Base-by-base conservation (phyloP, 2,888 invertebrate genomes). In the Euzophera pinguis region DNA sequence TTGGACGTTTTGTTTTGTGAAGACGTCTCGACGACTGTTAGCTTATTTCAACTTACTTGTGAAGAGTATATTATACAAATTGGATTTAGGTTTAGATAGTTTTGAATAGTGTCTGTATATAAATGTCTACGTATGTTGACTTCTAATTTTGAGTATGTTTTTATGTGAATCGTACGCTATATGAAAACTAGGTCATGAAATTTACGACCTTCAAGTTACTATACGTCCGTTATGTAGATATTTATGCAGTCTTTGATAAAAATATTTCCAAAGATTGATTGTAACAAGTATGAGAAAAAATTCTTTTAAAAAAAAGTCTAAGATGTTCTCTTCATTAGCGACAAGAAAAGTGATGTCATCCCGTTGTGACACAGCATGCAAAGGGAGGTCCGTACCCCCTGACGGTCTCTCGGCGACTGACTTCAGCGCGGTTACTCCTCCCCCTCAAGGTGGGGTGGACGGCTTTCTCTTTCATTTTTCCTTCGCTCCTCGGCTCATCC, bases 401-500 rank as follows among this genome's bases (percentile, higher is more conserved):
- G 76, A 73, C 73, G 85, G 81, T 73, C 84, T 78, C 78, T 71
- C 69, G 74, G 74, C 82, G 79, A 89, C 89, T 88, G 87, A 84
- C 86, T 87, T 81, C 78, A 71, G 75, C 78, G 79, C 77, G 79
- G 76, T 77, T 70, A 71, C 67, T 74, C 71, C 68, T 69, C 72
- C 74, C 75, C 69, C 67, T 71, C 63, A 59, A 63, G 71, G 72
- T 63, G 79, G 82, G 85, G 79, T 72, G 85, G 86, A 73, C 87
- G 85, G 85, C 89, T 90, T 89, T 90, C 90, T 90, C 90, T 90
- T 90, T 89, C 90, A 90, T 90, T 90, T 90, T 90, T 90, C 90
- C 88, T 90, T 87, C 89, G 84, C 89, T 89, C 88, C 86, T 88
- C 87, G 82, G 88, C 90, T 90, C 90, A 90, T 90, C 90, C 90